phyloP scores from a whole-genome alignment of 2,113 vertebrate species.

The Thalassarche chlororhynchos region DNA sequence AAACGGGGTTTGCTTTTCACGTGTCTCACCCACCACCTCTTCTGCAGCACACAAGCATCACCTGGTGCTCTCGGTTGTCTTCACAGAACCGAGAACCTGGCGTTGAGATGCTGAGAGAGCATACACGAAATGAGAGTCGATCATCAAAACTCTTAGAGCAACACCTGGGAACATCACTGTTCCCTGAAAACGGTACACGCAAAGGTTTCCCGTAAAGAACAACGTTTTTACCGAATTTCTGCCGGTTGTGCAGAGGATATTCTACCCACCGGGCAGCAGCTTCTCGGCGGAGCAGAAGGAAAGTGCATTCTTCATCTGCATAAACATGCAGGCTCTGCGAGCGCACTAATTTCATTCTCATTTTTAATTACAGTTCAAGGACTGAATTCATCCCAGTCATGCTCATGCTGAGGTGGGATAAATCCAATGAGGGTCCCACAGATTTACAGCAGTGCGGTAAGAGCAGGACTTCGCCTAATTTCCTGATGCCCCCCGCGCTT shows the following conservation, averaged over 20 bases:
- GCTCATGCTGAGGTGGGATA: background rate
- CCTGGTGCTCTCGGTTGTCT: background rate
- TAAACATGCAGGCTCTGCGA: background rate
- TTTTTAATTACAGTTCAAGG: background rate
- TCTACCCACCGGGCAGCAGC: background rate
- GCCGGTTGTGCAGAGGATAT: background rate
- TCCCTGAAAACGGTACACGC: fast-evolving
- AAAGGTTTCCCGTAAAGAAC: fast-evolving
- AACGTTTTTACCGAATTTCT: fast-evolving
- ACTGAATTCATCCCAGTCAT: background rate
- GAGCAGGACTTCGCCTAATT: background rate
- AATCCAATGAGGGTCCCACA: background rate
- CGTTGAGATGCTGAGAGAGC: background rate
- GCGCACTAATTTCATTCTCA: background rate
- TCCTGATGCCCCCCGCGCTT: fast-evolving
- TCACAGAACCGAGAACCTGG: background rate
- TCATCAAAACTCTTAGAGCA: fast-evolving
- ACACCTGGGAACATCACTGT: fast-evolving
- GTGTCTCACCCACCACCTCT: fast-evolving
- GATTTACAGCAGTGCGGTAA: background rate
- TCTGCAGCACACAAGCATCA: fast-evolving
- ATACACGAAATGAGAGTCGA: fast-evolving
- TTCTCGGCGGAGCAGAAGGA: background rate
- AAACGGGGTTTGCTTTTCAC: fast-evolving
- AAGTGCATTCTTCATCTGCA: background rate